A percentile compares a stretch with the other conserved stretches of the same genome.
These are phyloP conservation scores for Xestia c-nigrum DNA, from an alignment of 2,888 invertebrate species.

Conservation along the genomic window DNA sequence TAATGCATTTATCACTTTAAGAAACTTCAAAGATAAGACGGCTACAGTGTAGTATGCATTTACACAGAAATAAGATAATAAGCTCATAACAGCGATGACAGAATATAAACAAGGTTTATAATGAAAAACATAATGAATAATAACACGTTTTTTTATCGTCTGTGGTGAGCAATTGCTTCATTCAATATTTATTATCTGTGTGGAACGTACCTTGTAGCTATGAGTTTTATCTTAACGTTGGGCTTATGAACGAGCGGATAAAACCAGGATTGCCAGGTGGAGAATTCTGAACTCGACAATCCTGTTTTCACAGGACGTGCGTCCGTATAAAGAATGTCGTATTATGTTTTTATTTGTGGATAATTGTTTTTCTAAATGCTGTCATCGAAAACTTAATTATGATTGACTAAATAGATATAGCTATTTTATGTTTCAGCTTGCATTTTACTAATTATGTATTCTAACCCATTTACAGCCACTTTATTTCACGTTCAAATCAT, in stretches of 20 bases:
- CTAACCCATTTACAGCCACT: background rate
- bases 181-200: conserved; percentile 50
- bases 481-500: background rate
- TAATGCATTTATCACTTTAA: conserved; percentile 41
- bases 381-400: conserved; percentile 10
- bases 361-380: conserved; percentile 22
- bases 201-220: conserved; percentile 16
- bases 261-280: conserved; percentile 49
- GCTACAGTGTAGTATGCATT: conserved; percentile 30
- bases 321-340: conserved; percentile 18
- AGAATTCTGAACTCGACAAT: conserved; percentile 24
- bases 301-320: conserved; percentile 34
- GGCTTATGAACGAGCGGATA: conserved; percentile 8
- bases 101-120: conserved; percentile 47
- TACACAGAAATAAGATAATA: conserved; percentile 42
- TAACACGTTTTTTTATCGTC: conserved; percentile 52
- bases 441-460: background rate
- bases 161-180: conserved; percentile 55
- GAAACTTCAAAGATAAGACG: conserved; percentile 40
- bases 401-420: background rate
- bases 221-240: conserved; percentile 23
- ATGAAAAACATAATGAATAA: conserved; percentile 52
- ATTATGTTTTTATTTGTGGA: too few species aligned
- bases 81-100: conserved; percentile 16
- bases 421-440: background rate